Conservation (phyloP, 2,113 vertebrate species). For the Seriola aureovittata region DNA sequence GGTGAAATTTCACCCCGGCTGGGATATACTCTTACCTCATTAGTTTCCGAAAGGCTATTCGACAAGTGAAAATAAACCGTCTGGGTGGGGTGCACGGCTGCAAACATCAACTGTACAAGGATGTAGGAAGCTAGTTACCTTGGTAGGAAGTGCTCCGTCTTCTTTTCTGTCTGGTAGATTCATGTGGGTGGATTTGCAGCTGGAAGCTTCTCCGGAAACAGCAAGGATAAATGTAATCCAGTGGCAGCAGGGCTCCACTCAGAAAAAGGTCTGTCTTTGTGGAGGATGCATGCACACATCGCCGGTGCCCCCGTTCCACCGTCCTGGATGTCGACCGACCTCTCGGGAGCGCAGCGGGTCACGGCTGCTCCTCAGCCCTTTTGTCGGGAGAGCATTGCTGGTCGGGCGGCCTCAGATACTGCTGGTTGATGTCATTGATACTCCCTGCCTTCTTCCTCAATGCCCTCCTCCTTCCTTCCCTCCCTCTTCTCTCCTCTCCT, state of each 20-base stretch:
- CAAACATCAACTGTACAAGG: conserved; percentile 2
- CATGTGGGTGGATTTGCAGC: conserved; percentile 80
- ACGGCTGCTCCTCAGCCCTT: conserved; percentile 70
- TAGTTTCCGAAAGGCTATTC: conserved; percentile 37
- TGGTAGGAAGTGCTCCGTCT: conserved; percentile 74
- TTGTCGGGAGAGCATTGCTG: conserved; percentile 70
- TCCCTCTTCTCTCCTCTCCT: conserved; percentile 7
- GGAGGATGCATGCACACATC: conserved; percentile 69
- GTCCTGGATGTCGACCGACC: conserved; percentile 33
- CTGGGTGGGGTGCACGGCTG: conserved; percentile 70
- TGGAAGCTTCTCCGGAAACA: conserved; percentile 71
- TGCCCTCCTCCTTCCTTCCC: conserved; percentile 71
- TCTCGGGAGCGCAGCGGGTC: conserved; percentile 59
- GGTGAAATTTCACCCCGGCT: conserved; percentile 4
- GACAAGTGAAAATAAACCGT: conserved; percentile 41
- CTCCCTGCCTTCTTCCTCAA: conserved; percentile 78
- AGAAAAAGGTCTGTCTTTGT: conserved; percentile 64
- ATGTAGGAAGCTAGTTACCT: conserved; percentile 64
- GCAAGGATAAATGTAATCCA: conserved; percentile 73
- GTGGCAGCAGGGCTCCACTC: conserved; percentile 63
- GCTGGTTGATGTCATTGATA: conserved; percentile 82
- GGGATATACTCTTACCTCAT: conserved; percentile 9
- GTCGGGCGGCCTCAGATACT: conserved; percentile 73
- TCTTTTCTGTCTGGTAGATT: conserved; percentile 64
- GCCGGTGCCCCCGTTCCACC: conserved; percentile 42